A percentile compares a stretch with the other conserved stretches of the same genome.
Conservation (phyloP, 2,113 vertebrate genomes). For the Heterotilapia buettikoferi region DNA sequence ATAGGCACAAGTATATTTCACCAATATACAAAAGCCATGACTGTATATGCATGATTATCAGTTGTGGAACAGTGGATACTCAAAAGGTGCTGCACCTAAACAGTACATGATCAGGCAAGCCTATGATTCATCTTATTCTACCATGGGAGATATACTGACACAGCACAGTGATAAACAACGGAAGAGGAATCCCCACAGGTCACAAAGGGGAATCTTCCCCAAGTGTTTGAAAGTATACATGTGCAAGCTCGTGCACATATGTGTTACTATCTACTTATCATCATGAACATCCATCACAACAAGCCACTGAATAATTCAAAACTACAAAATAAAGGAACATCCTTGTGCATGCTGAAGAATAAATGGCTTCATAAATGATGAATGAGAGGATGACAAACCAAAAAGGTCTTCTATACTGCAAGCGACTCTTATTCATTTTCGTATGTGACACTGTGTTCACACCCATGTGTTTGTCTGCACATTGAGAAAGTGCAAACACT, state of each 20-base stretch:
- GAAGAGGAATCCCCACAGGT: conserved; percentile 58
- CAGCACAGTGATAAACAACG: conserved; percentile 44
- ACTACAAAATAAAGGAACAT: conserved; percentile 62
- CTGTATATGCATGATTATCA: neutral
- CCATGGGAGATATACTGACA: conserved; percentile 26
- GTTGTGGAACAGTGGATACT: neutral
- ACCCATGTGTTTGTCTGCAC: neutral
- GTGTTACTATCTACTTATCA: conserved; percentile 38
- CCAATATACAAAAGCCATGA: neutral
- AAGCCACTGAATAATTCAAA: conserved; percentile 60
- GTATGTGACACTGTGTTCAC: neutral
- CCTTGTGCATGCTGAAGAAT: conserved; percentile 43
- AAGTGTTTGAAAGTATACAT: neutral
- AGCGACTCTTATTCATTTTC: neutral
- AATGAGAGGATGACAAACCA: conserved; percentile 17
- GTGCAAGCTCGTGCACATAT: neutral
- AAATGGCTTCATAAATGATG: conserved; percentile 53
- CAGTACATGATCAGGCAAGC: conserved; percentile 56
- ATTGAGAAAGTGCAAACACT: neutral
- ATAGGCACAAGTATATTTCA: neutral
- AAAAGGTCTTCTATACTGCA: neutral
- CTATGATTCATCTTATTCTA: conserved; percentile 41
- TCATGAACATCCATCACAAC: conserved; percentile 45
- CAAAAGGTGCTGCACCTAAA: conserved; percentile 2
- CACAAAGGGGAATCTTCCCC: conserved; percentile 27